Base-by-base conservation (phyloP, 2,113 vertebrate genomes). In the Semnornis frantzii region DNA sequence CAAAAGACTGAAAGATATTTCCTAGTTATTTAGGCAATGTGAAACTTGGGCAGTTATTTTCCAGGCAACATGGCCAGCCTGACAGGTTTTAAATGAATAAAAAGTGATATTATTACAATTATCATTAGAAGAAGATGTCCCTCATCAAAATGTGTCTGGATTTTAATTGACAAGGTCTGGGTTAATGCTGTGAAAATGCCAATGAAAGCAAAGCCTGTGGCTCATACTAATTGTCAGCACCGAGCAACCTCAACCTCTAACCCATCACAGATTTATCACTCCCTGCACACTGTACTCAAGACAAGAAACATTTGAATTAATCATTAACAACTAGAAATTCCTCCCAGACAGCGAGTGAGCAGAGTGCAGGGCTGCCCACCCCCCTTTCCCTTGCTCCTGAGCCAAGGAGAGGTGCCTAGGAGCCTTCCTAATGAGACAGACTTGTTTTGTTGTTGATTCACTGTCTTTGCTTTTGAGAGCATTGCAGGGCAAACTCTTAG, bases 131-230 rank as follows among this genome's bases (percentile, higher is more conserved):
- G 66, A 90, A 93, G 89, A 94, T 96, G 91, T 94, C 87, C 72
- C 93, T 90, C 79, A 95, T 93, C 80, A 94, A 90, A 96, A 97
- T 73, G 58, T 76, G 85, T 82, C 92, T 95, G 86, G 93, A 86
- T 97, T 97, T 96, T 96, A 95, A 96, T 95, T 92, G 93, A 94
- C 95, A 95, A 87, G 92, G 90, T 96, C 92, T 87, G 75, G 96
- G 92, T 96, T 96, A 96, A 97, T 94, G 92, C 76, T 92, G 71
- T 89, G 89, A 96, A 97, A 94, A 96, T 89, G 90, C 85, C 89
- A 97, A 93, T 94, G 94, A 96, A 97, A 96, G 94, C 88, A 96
- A 88, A 91, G 87, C 88, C 91, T 85, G 86, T 94, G 89, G 89
- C 95, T 96, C 91, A 95, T 89, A 95, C 79, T 96, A 96, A 96